Base-by-base conservation (phyloP, 2,113 vertebrate genomes). In the Amphilophus citrinellus region DNA sequence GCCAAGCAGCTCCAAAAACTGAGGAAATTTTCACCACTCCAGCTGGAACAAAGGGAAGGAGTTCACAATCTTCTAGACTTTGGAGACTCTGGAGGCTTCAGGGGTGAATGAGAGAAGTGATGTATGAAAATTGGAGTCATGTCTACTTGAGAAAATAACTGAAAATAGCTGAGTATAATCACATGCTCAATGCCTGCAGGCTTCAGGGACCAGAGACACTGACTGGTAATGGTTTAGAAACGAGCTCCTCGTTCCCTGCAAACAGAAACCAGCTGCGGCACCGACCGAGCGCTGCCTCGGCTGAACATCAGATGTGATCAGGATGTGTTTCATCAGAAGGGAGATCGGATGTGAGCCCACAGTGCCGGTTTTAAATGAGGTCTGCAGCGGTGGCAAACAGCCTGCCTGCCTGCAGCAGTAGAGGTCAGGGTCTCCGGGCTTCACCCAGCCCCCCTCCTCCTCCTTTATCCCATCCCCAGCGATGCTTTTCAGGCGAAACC, bases 401-500 rank as follows among this genome's bases (percentile, higher is more conserved):
- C 56, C 61, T 59, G 61, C 18, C 32, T 22, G 68, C 58, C 58
- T 35, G 32, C 65, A 84, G 82, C 62, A 35, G 6, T 11, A 7
- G 60, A 84, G 88, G 82, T 87, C 76, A 61, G 53, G 66, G 61
- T 88, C 83, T 75, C 18, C 3, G 60, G 59, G 84, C 81, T 71
- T 61, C 44, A 39, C 27, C 14, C 50, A 57, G 4, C 53, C 53
- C 13, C 35, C 18, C 30, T 53, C 39, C 42, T 68, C 42, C 8
- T 71, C 65, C 42, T 4, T 2, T 10, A 20, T 14, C 18, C 82
- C 50, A 30, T 50, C 71, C 35, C 79, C 61, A 32, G 79, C 3
- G 17, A 68, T 20, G 20, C 78, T 82, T 79, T 75, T 79, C 76
- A 83, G 60, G 63, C 80, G 27, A 82, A 83, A 80, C 84, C 86